Percentiles rank a stretch among this genome's conserved stretches.
phyloP scores from a whole-genome alignment of 2,113 vertebrate genomes.

The Lanius ludovicianus region DNA sequence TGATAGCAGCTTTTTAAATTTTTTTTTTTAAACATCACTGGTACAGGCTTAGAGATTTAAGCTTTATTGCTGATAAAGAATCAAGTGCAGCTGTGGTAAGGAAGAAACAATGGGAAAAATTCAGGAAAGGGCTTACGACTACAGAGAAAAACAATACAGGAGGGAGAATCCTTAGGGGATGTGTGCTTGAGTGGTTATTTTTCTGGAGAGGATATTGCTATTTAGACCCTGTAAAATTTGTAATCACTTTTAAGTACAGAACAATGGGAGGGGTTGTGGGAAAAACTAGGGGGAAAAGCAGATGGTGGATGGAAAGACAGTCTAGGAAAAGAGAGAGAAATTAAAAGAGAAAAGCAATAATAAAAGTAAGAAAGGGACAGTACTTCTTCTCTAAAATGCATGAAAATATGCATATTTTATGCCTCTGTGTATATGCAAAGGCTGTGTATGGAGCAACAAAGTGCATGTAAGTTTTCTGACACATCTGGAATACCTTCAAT shows the following conservation, averaged over 20 bases:
- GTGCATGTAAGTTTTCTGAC: neutral
- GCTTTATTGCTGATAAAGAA: neutral
- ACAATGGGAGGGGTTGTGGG: neutral
- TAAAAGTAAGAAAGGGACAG: neutral
- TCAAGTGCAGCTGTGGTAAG: neutral
- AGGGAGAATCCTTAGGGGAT: neutral
- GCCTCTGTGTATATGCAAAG: neutral
- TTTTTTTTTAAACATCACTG: neutral
- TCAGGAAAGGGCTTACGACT: neutral
- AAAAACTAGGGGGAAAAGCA: neutral
- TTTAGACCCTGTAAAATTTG: neutral
- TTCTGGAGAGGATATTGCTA: neutral
- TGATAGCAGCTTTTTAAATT: neutral
- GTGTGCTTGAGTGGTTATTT: neutral
- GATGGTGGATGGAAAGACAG: neutral
- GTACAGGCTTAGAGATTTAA: neutral
- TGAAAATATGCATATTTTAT: constrained; percentile 44
- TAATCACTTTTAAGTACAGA: neutral
- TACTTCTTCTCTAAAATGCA: constrained; percentile 25
- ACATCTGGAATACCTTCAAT: neutral
- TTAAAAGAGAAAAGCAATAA: constrained; percentile 2
- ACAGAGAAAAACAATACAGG: neutral
- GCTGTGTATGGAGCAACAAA: neutral
- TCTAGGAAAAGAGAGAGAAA: neutral
- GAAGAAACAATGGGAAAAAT: neutral